Evolutionary conservation across 2,113 vertebrate species (phyloP).

Genomic region (Melierax canorus): DNA sequence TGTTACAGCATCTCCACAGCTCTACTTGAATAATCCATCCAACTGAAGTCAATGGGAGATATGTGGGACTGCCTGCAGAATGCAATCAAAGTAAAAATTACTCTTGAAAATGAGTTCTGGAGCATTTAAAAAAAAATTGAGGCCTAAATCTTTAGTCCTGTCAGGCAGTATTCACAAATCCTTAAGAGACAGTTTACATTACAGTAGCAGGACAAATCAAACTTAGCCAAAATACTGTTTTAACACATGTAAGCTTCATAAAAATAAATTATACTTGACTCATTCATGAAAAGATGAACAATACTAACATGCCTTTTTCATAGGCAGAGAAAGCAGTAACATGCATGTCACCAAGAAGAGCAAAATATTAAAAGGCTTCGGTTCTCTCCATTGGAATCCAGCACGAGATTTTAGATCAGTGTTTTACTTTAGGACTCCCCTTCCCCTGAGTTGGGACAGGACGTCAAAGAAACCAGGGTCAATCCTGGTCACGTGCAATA

Average conservation of each 20-base stretch:
- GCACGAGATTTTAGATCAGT: background rate
- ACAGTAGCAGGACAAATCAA: background rate
- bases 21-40: background rate
- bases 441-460: background rate
- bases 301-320: background rate
- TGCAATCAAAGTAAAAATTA: background rate
- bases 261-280: background rate
- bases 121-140: background rate
- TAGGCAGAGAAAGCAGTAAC: background rate
- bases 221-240: background rate
- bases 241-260: background rate
- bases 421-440: background rate
- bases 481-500: background rate
- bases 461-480: background rate
- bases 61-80: background rate
- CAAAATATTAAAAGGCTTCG: background rate
- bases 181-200: background rate
- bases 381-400: background rate
- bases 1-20: background rate
- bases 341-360: background rate
- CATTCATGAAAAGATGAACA: background rate
- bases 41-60: background rate
- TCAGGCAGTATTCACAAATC: background rate
- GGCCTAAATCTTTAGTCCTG: background rate
- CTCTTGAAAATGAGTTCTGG: background rate